A percentile compares a stretch with the other conserved stretches of the same genome.
phyloP scores from a whole-genome alignment of 2,888 invertebrate genomes.

The Drosophila conformis region DNA sequence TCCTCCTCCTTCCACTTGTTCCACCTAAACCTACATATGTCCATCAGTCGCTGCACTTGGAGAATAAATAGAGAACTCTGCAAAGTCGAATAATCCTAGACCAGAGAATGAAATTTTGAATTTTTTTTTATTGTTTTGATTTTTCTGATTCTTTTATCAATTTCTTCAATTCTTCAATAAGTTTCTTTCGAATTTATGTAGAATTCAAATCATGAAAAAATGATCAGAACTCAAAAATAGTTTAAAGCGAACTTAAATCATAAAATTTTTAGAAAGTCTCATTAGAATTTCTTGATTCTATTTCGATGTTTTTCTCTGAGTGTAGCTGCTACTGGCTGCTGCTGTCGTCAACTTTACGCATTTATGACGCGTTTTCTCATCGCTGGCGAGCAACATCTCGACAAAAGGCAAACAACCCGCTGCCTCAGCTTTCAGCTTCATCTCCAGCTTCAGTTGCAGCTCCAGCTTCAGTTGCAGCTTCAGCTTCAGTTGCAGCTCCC shows the following conservation, averaged over 20 bases:
- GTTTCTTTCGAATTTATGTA: neutral
- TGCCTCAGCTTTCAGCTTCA: constrained; percentile 39
- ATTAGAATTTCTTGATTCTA: neutral
- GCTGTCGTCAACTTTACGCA: constrained; percentile 78
- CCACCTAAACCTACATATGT: constrained; percentile 24
- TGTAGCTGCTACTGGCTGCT: constrained; percentile 24
- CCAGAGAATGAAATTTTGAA: neutral
- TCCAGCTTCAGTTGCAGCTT: constrained; percentile 3
- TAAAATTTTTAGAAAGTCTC: neutral
- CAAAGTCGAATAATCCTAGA: neutral
- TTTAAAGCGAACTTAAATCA: neutral
- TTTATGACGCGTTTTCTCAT: constrained; percentile 83
- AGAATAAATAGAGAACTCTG: neutral
- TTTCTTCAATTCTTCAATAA: neutral
- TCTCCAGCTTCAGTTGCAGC: constrained; percentile 17
- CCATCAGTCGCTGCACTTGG: constrained; percentile 23
- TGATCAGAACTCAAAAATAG: neutral
- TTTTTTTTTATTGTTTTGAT: too few relatives aligned
- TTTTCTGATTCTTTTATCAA: neutral
- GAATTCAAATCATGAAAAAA: too few relatives aligned
- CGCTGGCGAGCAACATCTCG: constrained; percentile 55
- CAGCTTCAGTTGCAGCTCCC: constrained; percentile 54
- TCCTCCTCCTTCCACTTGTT: neutral
- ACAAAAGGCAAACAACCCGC: constrained; percentile 70
- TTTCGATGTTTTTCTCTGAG: neutral